phyloP scores from a whole-genome alignment of 2,888 invertebrate species.

The Archaeoteleia sp. region DNA sequence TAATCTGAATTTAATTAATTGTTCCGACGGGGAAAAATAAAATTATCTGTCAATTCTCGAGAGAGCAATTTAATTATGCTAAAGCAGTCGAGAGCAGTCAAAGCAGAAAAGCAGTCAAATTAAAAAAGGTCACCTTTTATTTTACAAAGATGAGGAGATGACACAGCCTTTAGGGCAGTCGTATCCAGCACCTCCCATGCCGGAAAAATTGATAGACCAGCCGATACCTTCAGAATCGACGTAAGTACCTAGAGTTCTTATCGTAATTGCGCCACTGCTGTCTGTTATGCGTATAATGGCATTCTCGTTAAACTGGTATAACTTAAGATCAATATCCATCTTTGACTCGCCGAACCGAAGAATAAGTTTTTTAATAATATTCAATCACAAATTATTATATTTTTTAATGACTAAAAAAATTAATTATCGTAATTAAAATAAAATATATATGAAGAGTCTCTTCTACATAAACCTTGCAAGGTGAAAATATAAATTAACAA shows the following conservation, averaged over 20 bases:
- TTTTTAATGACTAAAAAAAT: too few relatives aligned
- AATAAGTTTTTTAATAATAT: neutral
- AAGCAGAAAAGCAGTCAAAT: too few relatives aligned
- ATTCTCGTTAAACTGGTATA: slow-evolving; percentile 1
- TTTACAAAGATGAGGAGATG: slow-evolving; percentile 63
- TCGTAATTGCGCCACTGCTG: slow-evolving; percentile 4
- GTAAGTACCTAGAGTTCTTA: slow-evolving; percentile 78
- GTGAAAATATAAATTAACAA: too few relatives aligned
- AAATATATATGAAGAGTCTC: too few relatives aligned
- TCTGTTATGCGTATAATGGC: neutral
- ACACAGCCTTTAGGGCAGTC: slow-evolving; percentile 77
- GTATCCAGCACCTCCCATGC: slow-evolving; percentile 81
- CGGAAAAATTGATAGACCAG: slow-evolving; percentile 83
- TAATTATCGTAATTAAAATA: too few relatives aligned
- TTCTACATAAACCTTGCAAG: too few relatives aligned
- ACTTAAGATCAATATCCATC: neutral
- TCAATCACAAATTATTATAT: neutral
- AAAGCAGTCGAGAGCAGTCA: slow-evolving; percentile 6
- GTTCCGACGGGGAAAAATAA: too few relatives aligned
- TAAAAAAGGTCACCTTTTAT: too few relatives aligned
- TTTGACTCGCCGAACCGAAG: neutral
- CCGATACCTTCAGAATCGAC: slow-evolving; percentile 86
- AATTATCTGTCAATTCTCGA: slow-evolving; percentile 7
- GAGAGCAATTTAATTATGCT: slow-evolving; percentile 18
- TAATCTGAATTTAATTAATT: too few relatives aligned